Evolutionary conservation across 2,113 vertebrate species (phyloP), one percentile per base, ranked within the genome.

Genomic region (Turnix velox): DNA sequence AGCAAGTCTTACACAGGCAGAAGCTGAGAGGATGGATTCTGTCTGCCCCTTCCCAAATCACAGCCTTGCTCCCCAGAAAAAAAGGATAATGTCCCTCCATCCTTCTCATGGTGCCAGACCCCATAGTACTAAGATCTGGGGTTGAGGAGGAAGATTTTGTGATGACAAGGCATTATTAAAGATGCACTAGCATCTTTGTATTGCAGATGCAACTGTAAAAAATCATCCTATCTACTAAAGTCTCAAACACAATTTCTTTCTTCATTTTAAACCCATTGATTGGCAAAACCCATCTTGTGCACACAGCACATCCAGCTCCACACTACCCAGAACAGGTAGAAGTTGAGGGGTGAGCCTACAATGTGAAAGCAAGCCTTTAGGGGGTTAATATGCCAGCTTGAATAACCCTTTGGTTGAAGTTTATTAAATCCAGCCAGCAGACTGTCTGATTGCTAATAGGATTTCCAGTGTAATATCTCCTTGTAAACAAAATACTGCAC

Each of bases 391-490:
- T 73, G 33, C 67, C 74, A 90, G 57, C 71, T 88, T 85, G 63
- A 83, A 87, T 58, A 80, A 76, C 78, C 74, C 68, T 95, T 73
- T 80, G 37, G 71, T 76, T 83, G 79, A 86, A 94, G 75, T 93
- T 93, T 95, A 91, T 91, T 93, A 95, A 92, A 96, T 91, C 88
- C 93, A 93, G 78, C 49, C 84, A 94, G 87, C 80, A 96, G 93
- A 93, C 73, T 86, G 81, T 67, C 95, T 90, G 84, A 88, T 95
- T 95, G 93, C 79, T 95, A 96, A 97, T 87, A 95, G 95, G 93
- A 97, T 97, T 97, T 89, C 76, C 78, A 90, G 68, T 79, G 92
- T 91, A 93, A 94, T 95, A 92, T 92, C 96, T 91, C 73, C 90
- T 93, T 95, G 94, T 93, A 96, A 96, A 97, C 93, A 94, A 95